These are phyloP conservation scores for Acipenser oxyrinchus DNA, from an alignment of 2,797 vertebrate species.

Conservation along the genomic window DNA sequence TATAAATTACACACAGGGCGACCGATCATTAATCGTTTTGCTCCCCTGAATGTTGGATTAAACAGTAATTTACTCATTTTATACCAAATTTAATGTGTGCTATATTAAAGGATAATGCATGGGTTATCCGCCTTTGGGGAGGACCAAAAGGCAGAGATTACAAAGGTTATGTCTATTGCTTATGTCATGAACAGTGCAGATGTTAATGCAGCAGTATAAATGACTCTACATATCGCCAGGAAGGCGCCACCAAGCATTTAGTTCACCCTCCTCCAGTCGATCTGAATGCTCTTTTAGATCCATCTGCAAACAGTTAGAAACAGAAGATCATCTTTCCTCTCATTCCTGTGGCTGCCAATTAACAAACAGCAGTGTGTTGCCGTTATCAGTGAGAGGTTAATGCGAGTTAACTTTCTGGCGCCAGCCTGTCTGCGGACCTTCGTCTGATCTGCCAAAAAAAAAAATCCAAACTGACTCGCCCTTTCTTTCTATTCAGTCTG, in stretches of 20 bases:
- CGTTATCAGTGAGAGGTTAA: constrained; percentile 89
- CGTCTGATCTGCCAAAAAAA: constrained; percentile 52
- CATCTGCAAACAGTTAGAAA: constrained; percentile 20
- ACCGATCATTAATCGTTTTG: constrained; percentile 14
- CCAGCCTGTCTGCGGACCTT: constrained; percentile 80
- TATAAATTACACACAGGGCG: constrained; percentile 35
- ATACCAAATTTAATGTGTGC: too few species aligned
- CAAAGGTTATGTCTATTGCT: too few species aligned
- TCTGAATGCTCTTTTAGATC: constrained; percentile 17
- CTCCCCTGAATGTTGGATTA: neutral
- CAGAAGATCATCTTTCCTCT: constrained; percentile 7
- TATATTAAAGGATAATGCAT: too few species aligned
- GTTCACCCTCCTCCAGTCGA: constrained; percentile 2
- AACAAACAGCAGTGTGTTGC: constrained; percentile 59
- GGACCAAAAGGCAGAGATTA: neutral
- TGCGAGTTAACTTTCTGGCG: constrained; percentile 84
- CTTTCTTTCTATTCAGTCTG: constrained; percentile 66
- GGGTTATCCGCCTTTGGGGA: too few species aligned
- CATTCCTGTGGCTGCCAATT: constrained; percentile 47
- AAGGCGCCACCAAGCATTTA: constrained; percentile 14
- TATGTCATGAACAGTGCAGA: neutral
- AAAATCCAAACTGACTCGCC: constrained; percentile 62
- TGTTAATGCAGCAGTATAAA: neutral
- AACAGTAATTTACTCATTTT: too few species aligned
- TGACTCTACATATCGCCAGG: neutral